Conservation (phyloP, 2,797 vertebrate genomes). For the Hemitrygon akajei region DNA sequence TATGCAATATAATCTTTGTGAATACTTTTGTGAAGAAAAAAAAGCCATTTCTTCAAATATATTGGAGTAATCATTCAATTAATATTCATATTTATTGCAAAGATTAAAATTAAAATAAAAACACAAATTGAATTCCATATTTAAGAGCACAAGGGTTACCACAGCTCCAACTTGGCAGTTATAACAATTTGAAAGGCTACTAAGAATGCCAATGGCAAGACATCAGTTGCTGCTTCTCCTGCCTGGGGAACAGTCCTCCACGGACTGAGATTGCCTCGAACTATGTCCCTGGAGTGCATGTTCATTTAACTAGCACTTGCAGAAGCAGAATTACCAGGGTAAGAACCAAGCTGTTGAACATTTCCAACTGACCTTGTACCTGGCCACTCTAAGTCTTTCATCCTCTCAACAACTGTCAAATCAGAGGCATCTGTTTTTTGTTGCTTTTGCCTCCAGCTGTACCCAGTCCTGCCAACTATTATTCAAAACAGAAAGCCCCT, state of each 20-base stretch:
- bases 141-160: background rate
- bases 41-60: background rate
- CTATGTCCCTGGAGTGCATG: background rate
- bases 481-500: background rate
- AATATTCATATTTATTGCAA: constrained; percentile 15
- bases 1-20: background rate
- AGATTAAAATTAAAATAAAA: background rate
- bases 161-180: background rate
- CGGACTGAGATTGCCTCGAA: background rate
- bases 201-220: constrained; percentile 6
- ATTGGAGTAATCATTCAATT: background rate
- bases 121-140: background rate
- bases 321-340: background rate
- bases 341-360: background rate
- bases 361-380: background rate
- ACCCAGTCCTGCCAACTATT: constrained; percentile 15
- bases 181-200: background rate
- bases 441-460: constrained; percentile 26
- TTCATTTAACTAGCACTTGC: background rate
- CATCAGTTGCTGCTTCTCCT: background rate
- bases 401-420: constrained; percentile 19
- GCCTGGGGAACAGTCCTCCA: background rate
- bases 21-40: background rate
- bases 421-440: constrained; percentile 24
- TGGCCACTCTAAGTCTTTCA: constrained; percentile 2